phyloP scores from a whole-genome alignment of 2,113 vertebrate genomes.

The Suricata suricatta region DNA sequence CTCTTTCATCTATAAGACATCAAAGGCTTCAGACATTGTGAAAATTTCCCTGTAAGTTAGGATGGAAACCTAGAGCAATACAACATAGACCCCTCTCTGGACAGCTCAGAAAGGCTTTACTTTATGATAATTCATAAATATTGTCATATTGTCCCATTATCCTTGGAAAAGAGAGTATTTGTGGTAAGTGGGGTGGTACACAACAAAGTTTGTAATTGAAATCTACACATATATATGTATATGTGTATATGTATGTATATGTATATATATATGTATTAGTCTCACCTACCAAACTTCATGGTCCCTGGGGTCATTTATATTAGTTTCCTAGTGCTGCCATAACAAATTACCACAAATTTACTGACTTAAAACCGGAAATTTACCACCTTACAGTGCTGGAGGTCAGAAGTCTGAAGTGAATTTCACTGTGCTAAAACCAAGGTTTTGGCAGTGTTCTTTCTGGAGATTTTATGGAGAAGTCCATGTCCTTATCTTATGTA shows the following conservation, averaged over 20 bases:
- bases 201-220: neutral
- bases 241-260: neutral
- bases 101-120: neutral
- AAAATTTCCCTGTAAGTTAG: neutral
- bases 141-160: neutral
- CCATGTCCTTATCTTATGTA: neutral
- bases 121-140: neutral
- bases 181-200: neutral
- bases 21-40: neutral
- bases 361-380: neutral
- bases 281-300: neutral
- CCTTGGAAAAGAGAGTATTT: conserved; percentile 23
- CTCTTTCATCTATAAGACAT: neutral
- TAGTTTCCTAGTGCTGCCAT: neutral
- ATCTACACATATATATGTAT: neutral
- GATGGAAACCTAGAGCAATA: neutral
- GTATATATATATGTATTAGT: neutral
- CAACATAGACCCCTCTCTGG: neutral
- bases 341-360: neutral
- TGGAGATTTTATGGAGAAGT: neutral
- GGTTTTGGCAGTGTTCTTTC: neutral
- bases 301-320: neutral
- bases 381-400: neutral
- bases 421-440: neutral
- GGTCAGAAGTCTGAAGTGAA: neutral